Base-by-base conservation (phyloP, 2,797 vertebrate species). In the Leuciscus waleckii region DNA sequence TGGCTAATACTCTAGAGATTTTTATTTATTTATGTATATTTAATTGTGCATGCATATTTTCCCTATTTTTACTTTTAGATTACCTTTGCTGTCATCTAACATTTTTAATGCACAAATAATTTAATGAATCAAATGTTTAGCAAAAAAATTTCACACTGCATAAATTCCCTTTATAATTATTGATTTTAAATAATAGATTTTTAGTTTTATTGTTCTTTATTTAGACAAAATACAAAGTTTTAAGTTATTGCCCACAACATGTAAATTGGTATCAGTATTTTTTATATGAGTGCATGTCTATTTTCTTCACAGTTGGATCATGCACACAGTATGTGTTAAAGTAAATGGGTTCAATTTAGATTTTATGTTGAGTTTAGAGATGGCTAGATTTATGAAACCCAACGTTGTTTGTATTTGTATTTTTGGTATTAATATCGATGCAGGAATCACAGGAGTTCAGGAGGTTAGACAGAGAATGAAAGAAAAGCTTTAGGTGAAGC, bases 371-470 rank as follows among this genome's bases (percentile, higher is more conserved):
- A 78, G 54, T 61, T 78, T 19, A 32, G 43, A 32, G 13, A 46
- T n/a, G 16, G 16, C 49, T 56, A 37, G 65, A 70, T 81, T 69
- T 26, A 41, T 74, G 21, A 74, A 11, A 37, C 21, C 0, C 11
- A 21, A 16, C 43, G n/a, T n/a, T 82, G 39, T 83, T 75, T 65
- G 56, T 10, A 54, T 84, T 77, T 56, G 46, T 51, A 37, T 83
- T 77, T 68, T 23, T 84, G 43, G n/a, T 56, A 2, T 19, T 29
- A 23, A 46, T 7, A 69, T 69, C 32, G 76, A 54, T 77, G 73
- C 10, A 83, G 70, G 29, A 65, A 8, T 65, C 39, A 19, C 13
- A 51, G 32, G 61, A 56, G 82, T 58, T 58, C 61, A 43, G 35
- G 14, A 21, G 35, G 63, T 32, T 26, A 61, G 7, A 32, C 23